Conservation (phyloP, 2,113 vertebrate genomes). For the Ploceus nigricollis region DNA sequence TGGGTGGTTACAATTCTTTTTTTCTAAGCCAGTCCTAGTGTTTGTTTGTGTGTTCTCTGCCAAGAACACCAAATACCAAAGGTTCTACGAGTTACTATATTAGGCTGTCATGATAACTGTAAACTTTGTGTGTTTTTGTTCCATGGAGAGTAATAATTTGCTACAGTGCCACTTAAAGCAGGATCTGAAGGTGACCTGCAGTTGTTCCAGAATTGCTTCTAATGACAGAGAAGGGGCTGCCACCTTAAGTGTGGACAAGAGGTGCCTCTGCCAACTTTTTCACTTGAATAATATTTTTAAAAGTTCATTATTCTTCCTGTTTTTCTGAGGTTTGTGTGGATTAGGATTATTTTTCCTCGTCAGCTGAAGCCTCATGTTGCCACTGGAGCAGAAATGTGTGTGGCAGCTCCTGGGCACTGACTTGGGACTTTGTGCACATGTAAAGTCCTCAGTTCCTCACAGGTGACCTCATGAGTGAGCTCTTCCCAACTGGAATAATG, state of each 20-base stretch:
- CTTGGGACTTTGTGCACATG: neutral
- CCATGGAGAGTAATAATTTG: neutral
- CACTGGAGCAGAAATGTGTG: neutral
- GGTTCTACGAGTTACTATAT: conserved; percentile 6
- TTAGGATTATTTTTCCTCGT: neutral
- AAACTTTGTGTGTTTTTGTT: conserved; percentile 30
- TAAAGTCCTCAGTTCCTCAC: neutral
- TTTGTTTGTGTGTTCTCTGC: conserved; percentile 16
- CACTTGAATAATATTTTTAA: neutral
- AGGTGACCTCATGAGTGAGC: neutral
- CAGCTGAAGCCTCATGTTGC: neutral
- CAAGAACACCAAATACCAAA: conserved; percentile 16
- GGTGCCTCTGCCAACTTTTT: neutral
- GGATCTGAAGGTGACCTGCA: neutral
- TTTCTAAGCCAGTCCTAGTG: neutral
- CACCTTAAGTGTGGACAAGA: neutral
- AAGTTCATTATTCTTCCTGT: neutral
- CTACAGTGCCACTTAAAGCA: neutral
- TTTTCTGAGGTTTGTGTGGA: neutral
- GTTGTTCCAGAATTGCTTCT: neutral
- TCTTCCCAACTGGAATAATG: neutral
- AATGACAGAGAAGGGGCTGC: neutral
- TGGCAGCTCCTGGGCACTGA: neutral
- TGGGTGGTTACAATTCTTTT: neutral
- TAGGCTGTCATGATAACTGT: conserved; percentile 15